phyloP scores from a whole-genome alignment of 2,113 vertebrate species.

The Limnothrissa miodon region DNA sequence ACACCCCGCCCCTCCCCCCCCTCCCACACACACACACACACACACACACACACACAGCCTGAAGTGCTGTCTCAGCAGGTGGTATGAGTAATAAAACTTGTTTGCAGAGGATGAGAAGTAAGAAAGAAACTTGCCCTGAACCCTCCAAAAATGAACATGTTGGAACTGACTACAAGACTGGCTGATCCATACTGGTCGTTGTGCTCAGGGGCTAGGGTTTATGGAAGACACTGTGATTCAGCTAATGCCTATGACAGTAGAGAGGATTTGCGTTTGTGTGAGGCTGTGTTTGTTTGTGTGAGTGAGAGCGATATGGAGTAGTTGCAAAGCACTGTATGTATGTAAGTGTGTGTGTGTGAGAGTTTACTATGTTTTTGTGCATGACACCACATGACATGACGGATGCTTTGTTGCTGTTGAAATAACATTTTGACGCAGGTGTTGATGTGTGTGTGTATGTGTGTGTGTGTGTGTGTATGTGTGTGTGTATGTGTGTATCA shows the following conservation, averaged over 20 bases:
- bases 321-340: neutral
- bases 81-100: no score
- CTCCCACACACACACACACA: constrained; percentile 7
- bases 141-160: no score
- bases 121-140: no score
- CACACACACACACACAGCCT: neutral
- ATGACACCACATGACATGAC: neutral
- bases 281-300: neutral
- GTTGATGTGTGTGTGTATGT: neutral
- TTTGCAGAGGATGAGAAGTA: no score
- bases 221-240: no score
- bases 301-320: no score
- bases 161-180: no score
- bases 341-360: neutral
- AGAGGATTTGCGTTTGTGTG: neutral
- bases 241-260: no score
- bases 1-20: neutral
- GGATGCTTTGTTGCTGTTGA: neutral
- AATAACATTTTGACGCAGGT: neutral
- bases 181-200: no score
- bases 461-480: constrained; percentile 6
- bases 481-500: neutral
- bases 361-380: neutral
- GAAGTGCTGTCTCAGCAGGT: neutral
- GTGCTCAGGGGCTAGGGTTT: no score